Evolutionary conservation across 2,113 vertebrate genomes (phyloP), one percentile per base, ranked within the genome.

Genomic region (Phrynosoma platyrhinos): DNA sequence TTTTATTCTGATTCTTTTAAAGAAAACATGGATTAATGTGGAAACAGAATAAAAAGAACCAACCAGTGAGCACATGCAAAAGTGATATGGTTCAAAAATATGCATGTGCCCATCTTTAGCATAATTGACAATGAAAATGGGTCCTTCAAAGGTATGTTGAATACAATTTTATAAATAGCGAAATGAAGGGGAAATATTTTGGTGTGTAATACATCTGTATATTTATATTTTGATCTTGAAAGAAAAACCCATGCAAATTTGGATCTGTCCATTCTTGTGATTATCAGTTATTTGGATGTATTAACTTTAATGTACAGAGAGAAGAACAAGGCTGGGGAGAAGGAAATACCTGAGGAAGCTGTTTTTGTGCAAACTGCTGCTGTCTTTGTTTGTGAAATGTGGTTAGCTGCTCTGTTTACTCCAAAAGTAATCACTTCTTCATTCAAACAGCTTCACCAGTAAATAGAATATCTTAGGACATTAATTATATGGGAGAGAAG

Each of bases 391-490:
- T 96, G 91, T 95, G 72, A 88, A 96, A 90, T 94, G 91, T 85
- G 86, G 91, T 95, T 96, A 94, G 94, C 93, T 94, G 94, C 92
- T 92, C 95, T 97, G 94, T 96, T 97, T 96, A 96, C 96, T 96
- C 92, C 94, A 95, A 95, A 97, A 97, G 95, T 97, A 97, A 97
- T 97, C 95, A 96, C 95, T 96, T 97, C 94, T 96, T 96, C 94
- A 96, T 97, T 97, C 95, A 96, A 96, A 96, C 94, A 93, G 94
- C 94, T 94, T 95, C 92, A 94, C 93, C 85, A 95, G 95, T 96
- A 97, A 97, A 97, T 96, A 97, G 95, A 96, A 96, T 97, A 97
- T 97, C 95, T 97, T 95, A 97, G 96, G 95, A 97, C 95, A 97
- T 97, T 97, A 97, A 97, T 97, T 97, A 97, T 96, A 95, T 94